Evolutionary conservation across 2,888 invertebrate genomes (phyloP).

Genomic region (Perithous albicinctus): DNA sequence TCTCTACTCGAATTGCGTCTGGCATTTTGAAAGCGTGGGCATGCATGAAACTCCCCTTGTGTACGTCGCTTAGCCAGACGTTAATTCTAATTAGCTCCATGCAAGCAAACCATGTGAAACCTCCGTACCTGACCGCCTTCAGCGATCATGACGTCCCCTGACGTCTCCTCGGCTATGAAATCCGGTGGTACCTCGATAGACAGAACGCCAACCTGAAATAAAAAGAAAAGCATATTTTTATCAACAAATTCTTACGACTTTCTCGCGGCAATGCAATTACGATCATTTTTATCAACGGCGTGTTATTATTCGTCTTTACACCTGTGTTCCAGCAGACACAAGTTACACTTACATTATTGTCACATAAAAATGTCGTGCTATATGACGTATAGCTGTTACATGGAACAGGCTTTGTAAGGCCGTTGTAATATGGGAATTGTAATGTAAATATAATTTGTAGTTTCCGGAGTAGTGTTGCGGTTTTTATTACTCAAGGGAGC

Average conservation of each 20-base stretch:
- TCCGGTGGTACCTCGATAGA: conserved; percentile 97
- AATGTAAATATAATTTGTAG: not conserved
- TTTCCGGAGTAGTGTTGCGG: not conserved
- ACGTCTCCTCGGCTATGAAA: conserved; percentile 93
- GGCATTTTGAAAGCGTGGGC: not conserved
- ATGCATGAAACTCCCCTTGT: not conserved
- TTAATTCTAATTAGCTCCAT: conserved; percentile 10
- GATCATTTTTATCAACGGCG: not conserved
- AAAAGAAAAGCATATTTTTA: not conserved
- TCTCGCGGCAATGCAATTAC: not conserved
- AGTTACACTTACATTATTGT: not conserved
- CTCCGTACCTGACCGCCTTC: conserved; percentile 89
- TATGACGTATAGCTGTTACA: not conserved
- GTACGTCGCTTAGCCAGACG: not conserved
- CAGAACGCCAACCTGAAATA: conserved; percentile 91
- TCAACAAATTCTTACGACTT: not conserved
- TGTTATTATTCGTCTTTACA: not conserved
- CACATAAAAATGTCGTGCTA: not conserved
- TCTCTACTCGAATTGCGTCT: conserved; percentile 3
- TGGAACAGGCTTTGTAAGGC: not conserved
- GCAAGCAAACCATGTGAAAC: not conserved
- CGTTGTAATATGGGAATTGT: not conserved
- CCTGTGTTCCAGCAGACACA: not conserved
- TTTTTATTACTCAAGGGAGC: not conserved
- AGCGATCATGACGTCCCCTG: conserved; percentile 94